Percentiles rank a stretch among this genome's conserved stretches.
Evolutionary conservation across 2,888 invertebrate genomes (phyloP).

Genomic region (Macrophya annulata): DNA sequence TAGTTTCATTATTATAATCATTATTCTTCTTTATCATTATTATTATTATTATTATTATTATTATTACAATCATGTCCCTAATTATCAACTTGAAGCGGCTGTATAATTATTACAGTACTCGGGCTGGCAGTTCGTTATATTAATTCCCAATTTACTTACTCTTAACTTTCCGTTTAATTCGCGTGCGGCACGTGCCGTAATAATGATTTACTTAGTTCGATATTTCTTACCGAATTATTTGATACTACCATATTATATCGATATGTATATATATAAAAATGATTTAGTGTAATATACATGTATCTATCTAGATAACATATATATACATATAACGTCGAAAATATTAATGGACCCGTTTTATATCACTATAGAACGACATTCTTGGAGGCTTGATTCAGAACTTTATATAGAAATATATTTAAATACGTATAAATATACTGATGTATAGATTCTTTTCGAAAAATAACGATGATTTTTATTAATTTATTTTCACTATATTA

Average conservation of each 20-base stretch:
- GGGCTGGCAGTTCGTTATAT: not conserved
- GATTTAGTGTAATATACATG: not conserved
- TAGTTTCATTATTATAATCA: not conserved
- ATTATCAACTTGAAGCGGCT: not conserved
- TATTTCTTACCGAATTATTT: not conserved
- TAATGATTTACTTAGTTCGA: not conserved
- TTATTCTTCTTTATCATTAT: not conserved
- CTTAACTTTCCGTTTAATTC: no score
- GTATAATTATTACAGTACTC: not conserved
- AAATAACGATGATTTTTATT: not conserved
- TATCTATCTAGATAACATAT: no score
- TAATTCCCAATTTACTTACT: not conserved
- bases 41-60: not conserved
- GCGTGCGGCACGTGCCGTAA: not conserved
- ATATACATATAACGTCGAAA: not conserved
- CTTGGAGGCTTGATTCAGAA: not conserved
- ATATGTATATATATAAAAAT: not conserved
- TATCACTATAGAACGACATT: not conserved
- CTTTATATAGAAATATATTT: not conserved
- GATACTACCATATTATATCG: not conserved
- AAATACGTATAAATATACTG: not conserved
- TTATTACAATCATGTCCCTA: not conserved
- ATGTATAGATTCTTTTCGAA: not conserved
- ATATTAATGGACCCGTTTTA: not conserved
- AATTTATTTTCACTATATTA: not conserved